These are phyloP conservation scores for Halocaridina rubra DNA, from an alignment of 2,888 invertebrate genomes.

Conservation along the genomic window DNA sequence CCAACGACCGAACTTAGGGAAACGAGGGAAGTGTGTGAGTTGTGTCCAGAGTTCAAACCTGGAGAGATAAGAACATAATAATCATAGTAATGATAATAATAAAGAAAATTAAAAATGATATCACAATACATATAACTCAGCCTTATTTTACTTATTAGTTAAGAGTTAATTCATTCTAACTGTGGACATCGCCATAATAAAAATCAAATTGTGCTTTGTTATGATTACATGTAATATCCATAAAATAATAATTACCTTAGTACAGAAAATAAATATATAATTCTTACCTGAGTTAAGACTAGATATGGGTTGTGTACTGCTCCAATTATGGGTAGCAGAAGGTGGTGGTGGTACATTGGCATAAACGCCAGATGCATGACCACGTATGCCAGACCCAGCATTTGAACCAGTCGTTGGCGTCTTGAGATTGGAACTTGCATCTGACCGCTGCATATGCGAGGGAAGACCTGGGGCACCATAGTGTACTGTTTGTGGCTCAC, in stretches of 20 bases:
- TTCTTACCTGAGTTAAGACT: slow-evolving; percentile 52
- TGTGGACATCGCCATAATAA: too few relatives aligned
- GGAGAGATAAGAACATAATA: too few relatives aligned
- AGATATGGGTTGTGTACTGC: slow-evolving; percentile 44
- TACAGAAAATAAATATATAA: neutral
- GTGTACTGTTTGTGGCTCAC: slow-evolving; percentile 62
- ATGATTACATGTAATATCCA: too few relatives aligned
- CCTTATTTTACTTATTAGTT: too few relatives aligned
- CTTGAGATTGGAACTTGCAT: slow-evolving; percentile 55
- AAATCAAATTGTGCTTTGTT: too few relatives aligned
- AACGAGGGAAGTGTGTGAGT: slow-evolving; percentile 36
- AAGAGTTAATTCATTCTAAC: too few relatives aligned
- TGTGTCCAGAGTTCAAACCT: slow-evolving; percentile 38
- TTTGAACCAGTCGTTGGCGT: slow-evolving; percentile 1
- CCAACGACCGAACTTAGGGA: slow-evolving; percentile 32
- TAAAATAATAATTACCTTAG: too few relatives aligned
- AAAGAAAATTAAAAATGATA: too few relatives aligned
- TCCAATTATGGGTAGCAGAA: slow-evolving; percentile 53
- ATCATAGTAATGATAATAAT: too few relatives aligned
- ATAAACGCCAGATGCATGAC: slow-evolving; percentile 4
- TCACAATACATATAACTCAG: too few relatives aligned
- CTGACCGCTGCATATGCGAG: slow-evolving; percentile 50
- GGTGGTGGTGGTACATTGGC: slow-evolving; percentile 47
- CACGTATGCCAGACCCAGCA: neutral
- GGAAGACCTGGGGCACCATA: slow-evolving; percentile 45